These are phyloP conservation scores for Zhengitettix transpicula DNA, from an alignment of 2,888 invertebrate genomes.

Conservation along the genomic window DNA sequence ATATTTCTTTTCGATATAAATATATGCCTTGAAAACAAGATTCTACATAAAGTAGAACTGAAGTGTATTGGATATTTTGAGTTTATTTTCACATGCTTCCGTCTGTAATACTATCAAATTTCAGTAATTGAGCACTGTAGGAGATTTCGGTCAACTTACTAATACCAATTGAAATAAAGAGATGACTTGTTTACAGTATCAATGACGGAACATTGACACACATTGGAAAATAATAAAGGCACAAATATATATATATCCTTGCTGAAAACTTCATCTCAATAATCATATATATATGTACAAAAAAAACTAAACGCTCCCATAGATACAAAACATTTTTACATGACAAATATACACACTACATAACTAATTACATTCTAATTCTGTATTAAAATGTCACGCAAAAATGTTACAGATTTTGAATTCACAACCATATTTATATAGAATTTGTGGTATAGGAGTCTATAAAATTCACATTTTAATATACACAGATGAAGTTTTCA, in stretches of 20 bases:
- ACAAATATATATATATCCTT: conserved; percentile 6
- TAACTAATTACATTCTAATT: not conserved
- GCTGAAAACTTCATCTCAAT: conserved; percentile 9
- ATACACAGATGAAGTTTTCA: conserved; percentile 8
- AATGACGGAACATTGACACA: conserved; percentile 1
- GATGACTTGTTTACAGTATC: not conserved
- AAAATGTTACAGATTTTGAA: not conserved
- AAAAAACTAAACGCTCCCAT: not conserved
- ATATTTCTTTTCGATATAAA: not conserved
- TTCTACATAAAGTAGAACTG: no score
- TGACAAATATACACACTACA: not conserved
- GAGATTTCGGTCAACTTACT: not conserved
- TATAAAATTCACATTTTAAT: not conserved
- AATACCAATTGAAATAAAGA: not conserved
- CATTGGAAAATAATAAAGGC: conserved; percentile 10
- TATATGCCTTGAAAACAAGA: no score
- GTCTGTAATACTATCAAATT: not conserved
- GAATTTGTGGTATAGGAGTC: not conserved
- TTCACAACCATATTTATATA: conserved; percentile 5
- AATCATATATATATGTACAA: not conserved
- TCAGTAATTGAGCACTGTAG: not conserved
- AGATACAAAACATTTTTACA: not conserved
- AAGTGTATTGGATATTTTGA: no score
- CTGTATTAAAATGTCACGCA: not conserved
- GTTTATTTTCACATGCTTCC: no score